Evolutionary conservation across 2,797 vertebrate species (phyloP), one percentile per base, ranked within the genome.

Genomic region (Cheirogaleus major): DNA sequence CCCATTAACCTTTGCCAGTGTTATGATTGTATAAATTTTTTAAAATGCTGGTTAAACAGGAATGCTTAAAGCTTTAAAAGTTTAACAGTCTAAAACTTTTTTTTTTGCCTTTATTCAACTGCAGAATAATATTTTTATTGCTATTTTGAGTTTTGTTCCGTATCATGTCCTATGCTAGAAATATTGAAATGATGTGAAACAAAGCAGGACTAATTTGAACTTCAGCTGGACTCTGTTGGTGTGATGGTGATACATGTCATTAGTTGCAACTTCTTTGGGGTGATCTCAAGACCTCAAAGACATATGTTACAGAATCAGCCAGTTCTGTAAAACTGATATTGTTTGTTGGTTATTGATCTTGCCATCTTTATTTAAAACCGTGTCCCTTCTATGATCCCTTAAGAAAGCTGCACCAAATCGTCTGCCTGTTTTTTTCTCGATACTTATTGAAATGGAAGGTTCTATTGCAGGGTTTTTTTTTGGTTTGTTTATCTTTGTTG

Each of bases 1-100:
- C 98, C 98, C 98, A 97, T 98, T 98, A 98, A 99, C 98, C 97
- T 98, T 98, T 98, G 98, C 98, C 98, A 99, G 98, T 99, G 98
- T 99, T 99, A 99, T 23, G 91, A 97, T 11, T 98, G 98, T 99
- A 98, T 98, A 98, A 81, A 5, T 91, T 97, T 98, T 97, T 98
- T 98, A 78, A 83, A 97, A 98, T 98, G 97, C 98, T 98, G 97
- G 98, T 98, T 98, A 98, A 98, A 98, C 97, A 97, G 94, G 97
- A 99, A 98, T 99, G 98, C 98, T 98, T 98, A 97, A 98, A 98
- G 98, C 98, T 98, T 98, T 98, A 98, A 98, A 98, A 97, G 97
- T 98, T 98, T 95, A 94, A 98, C 98, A 97, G 95, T 98, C 97
- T 73, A 97, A 98, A 97, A 92, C 86, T 41, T 14, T 91, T 86